Evolutionary conservation across 1,140 invertebrate species (phyloP).

Genomic region (Drosophila pallidifrons): DNA sequence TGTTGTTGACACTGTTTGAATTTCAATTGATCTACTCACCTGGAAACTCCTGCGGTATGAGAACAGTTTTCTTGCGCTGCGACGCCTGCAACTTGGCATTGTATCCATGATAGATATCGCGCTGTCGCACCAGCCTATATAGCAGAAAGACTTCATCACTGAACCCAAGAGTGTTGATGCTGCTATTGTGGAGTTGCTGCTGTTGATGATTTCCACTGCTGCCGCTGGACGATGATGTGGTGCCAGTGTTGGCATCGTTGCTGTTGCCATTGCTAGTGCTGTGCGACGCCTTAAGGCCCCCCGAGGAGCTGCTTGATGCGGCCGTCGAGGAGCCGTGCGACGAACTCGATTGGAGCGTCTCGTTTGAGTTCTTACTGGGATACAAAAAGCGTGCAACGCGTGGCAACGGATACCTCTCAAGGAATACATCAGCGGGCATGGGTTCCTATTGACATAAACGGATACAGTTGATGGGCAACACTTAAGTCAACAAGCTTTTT

Average conservation of each 20-base stretch:
- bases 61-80: slow-evolving; percentile 80
- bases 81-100: slow-evolving; percentile 75
- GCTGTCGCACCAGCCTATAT: slow-evolving; percentile 77
- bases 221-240: slow-evolving; percentile 71
- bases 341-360: slow-evolving; percentile 82
- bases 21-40: slow-evolving; percentile 61
- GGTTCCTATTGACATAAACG: slow-evolving; percentile 59
- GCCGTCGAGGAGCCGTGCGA: slow-evolving; percentile 82
- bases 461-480: not conserved
- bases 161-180: slow-evolving; percentile 40
- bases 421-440: slow-evolving; percentile 84
- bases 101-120: slow-evolving; percentile 80
- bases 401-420: slow-evolving; percentile 87
- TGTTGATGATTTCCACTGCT: slow-evolving; percentile 48
- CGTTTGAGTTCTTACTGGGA: slow-evolving; percentile 69
- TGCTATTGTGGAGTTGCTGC: slow-evolving; percentile 37
- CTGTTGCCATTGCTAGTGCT: slow-evolving; percentile 28
- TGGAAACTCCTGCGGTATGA: slow-evolving; percentile 84
- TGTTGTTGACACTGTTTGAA: slow-evolving; percentile 5
- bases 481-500: no score
- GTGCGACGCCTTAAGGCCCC: slow-evolving; percentile 45
- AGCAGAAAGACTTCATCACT: slow-evolving; percentile 78
- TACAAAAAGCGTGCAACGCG: slow-evolving; percentile 86
- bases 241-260: slow-evolving; percentile 31
- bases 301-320: slow-evolving; percentile 70